A percentile compares a stretch with the other conserved stretches of the same genome.
These are phyloP conservation scores for Orchesella cincta DNA, from an alignment of 1,140 invertebrate species.

Conservation along the genomic window DNA sequence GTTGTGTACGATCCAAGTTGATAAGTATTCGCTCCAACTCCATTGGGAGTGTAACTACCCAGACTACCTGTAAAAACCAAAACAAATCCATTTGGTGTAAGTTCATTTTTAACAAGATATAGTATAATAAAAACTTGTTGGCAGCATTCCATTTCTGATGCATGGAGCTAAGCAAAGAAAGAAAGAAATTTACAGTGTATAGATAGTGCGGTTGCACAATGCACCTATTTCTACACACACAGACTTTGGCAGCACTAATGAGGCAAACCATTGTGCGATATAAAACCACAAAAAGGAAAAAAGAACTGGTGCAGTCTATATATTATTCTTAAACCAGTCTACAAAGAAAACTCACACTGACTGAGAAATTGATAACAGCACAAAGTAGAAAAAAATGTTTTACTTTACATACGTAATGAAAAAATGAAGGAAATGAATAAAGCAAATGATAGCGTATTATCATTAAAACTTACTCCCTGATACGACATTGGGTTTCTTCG, in stretches of 20 bases:
- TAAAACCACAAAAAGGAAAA: neutral
- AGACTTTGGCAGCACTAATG: neutral
- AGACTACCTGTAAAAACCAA: conserved; percentile 35
- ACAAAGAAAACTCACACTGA: too few relatives aligned
- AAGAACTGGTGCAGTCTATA: neutral
- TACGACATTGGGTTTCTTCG: conserved; percentile 42
- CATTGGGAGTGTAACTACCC: conserved; percentile 48
- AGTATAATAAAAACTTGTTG: too few relatives aligned
- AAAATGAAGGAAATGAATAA: too few relatives aligned
- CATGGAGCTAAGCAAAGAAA: neutral
- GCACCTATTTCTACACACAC: neutral
- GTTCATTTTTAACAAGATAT: neutral
- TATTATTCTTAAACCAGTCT: too few relatives aligned
- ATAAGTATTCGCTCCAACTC: conserved; percentile 36
- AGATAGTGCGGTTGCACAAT: neutral
- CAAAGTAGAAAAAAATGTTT: too few relatives aligned
- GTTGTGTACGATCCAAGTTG: conserved; percentile 45
- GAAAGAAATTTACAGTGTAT: neutral
- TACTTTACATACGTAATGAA: too few relatives aligned
- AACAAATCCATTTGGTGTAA: neutral
- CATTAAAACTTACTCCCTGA: conserved; percentile 43
- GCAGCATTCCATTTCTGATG: neutral
- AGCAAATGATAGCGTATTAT: conserved; percentile 8
- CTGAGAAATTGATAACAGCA: too few relatives aligned
- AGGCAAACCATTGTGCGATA: neutral